Percentiles rank a stretch among this genome's conserved stretches.
phyloP scores from a whole-genome alignment of 2,113 vertebrate genomes.

The Mirza zaza region DNA sequence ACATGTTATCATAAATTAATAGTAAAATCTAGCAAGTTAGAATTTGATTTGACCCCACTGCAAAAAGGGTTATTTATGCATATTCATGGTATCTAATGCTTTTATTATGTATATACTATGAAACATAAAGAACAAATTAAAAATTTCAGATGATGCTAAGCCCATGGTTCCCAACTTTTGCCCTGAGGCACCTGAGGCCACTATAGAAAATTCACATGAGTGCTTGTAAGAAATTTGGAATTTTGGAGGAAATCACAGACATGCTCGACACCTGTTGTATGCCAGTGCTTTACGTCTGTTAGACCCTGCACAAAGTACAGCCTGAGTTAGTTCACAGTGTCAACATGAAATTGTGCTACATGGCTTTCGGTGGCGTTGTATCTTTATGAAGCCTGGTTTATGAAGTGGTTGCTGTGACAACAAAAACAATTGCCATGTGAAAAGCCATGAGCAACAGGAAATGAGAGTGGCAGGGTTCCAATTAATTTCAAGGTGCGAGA shows the following conservation, averaged over 20 bases:
- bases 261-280: background rate
- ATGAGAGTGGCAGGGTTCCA: background rate
- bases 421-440: background rate
- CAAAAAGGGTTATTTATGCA: background rate
- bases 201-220: background rate
- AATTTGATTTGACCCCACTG: background rate
- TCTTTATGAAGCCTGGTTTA: background rate
- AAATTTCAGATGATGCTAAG: background rate
- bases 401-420: background rate
- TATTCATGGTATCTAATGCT: background rate
- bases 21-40: background rate
- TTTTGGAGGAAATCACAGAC: background rate
- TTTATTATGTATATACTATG: background rate
- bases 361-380: background rate
- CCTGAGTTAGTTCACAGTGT: background rate
- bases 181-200: background rate
- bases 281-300: background rate
- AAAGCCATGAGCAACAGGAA: background rate
- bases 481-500: background rate
- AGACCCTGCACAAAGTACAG: background rate
- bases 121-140: background rate
- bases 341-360: background rate
- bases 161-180: background rate
- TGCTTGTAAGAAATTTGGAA: background rate
- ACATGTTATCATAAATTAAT: background rate